Conservation (phyloP, 2,113 vertebrate species). For the Nansenia antarctica region DNA sequence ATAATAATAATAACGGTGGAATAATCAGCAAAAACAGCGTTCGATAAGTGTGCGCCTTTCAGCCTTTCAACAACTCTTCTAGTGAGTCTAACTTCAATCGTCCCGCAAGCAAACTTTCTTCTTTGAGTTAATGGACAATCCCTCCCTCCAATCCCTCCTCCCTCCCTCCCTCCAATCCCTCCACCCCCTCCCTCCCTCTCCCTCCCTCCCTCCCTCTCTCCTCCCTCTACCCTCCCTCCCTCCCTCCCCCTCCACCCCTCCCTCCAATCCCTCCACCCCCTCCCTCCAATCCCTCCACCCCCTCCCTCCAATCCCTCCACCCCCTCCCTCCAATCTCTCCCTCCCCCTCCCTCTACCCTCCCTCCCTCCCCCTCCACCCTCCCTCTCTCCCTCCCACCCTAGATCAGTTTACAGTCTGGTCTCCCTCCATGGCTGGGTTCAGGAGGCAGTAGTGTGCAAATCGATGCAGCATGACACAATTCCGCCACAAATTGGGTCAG, state of each 20-base stretch:
- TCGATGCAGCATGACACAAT: background rate
- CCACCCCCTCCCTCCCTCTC: conserved; percentile 2
- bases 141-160: conserved; percentile 12
- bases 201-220: too few species aligned
- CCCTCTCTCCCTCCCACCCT: conserved; percentile 23
- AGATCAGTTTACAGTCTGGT: too few species aligned
- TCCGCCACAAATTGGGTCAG: background rate
- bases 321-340: too few species aligned
- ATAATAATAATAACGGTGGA: too few species aligned
- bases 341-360: background rate
- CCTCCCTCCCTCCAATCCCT: background rate
- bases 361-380: too few species aligned
- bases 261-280: too few species aligned
- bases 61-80: background rate
- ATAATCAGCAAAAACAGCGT: background rate
- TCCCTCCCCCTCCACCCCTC: conserved; percentile 26
- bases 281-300: too few species aligned
- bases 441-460: background rate
- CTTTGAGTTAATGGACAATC: background rate
- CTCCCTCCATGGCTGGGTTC: too few species aligned
- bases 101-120: conserved; percentile 22
- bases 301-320: too few species aligned
- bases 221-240: too few species aligned
- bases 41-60: background rate
- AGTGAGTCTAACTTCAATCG: background rate